phyloP scores from a whole-genome alignment of 2,797 vertebrate species.

The Geotrypetes seraphini region DNA sequence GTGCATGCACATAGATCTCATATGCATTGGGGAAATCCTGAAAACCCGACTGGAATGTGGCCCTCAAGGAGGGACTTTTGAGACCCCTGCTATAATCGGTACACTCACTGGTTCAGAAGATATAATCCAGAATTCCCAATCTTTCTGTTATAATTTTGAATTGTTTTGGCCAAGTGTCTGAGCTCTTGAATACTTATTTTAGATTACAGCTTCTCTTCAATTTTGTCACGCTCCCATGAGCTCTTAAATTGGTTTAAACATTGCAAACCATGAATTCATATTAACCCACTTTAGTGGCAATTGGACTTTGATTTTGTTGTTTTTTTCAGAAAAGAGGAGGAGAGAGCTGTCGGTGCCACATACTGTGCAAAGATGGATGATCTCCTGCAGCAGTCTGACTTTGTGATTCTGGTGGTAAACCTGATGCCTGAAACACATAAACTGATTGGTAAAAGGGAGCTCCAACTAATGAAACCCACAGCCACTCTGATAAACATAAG shows the following conservation, averaged over 20 bases:
- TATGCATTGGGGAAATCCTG: too few species aligned
- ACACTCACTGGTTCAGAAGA: too few species aligned
- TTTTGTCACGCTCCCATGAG: background rate
- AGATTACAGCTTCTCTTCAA: background rate
- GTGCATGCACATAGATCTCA: too few species aligned
- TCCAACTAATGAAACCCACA: slow-evolving; percentile 60
- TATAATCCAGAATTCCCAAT: too few species aligned
- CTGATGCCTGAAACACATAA: slow-evolving; percentile 51
- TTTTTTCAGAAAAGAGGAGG: slow-evolving; percentile 52
- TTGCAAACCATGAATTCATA: fast-evolving
- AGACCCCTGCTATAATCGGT: too few species aligned
- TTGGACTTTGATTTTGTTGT: background rate
- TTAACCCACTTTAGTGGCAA: too few species aligned
- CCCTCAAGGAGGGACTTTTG: too few species aligned
- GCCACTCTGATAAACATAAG: slow-evolving; percentile 60
- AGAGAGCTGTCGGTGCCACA: slow-evolving; percentile 47
- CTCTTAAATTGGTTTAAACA: background rate
- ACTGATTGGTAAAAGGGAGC: slow-evolving; percentile 55
- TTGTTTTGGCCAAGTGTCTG: background rate
- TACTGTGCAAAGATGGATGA: slow-evolving; percentile 60
- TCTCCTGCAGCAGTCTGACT: slow-evolving; percentile 62
- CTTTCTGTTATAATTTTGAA: too few species aligned
- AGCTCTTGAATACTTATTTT: background rate
- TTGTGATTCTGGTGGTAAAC: slow-evolving; percentile 51
- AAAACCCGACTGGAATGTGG: too few species aligned